Evolutionary conservation across 2,888 invertebrate genomes (phyloP), one percentile per base, ranked within the genome.

Genomic region (Strigamia crassipes): DNA sequence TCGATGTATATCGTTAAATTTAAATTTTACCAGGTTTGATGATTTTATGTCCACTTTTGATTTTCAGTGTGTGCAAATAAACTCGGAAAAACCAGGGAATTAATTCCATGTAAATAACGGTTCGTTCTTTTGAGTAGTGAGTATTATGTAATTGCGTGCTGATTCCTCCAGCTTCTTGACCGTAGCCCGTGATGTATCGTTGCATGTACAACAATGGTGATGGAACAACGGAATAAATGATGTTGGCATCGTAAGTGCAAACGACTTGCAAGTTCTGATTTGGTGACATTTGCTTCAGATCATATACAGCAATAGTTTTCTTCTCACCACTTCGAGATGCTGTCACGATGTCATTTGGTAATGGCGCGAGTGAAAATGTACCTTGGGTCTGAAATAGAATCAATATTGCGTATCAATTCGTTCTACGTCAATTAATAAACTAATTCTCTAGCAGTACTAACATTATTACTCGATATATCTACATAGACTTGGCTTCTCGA

Each of bases 131-230:
- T 12, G 85, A 84, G 38, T 86, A 85, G 46, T 94, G 93, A 84
- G 92, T 93, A 86, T 97, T 97, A 83, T 92, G 92, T 80, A 97
- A 89, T 87, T 94, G 93, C 27, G 94, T 94, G 0, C 94, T 93
- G 85, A 98, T 93, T 80, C 96, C 95, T 13, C 97, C 97, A 86
- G 92, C 92, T 87, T 96, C 96, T 88, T 96, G 94, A 0, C 97
- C 97, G 89, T 94, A 95, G 3, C 96, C 97, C 56, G 78, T 66
- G 27, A 34, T 27, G n/a, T 77, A 77, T 8, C 56, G 56, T 18
- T 56, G 56, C n/a, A 56, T 18, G 18, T 56, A 56, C 18, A 56
- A 56, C 18, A 56, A 8, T n/a, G 56, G 56, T 18, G 56, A 18
- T 8, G 56, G 56, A 15, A 56, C 56, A n/a, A 78, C 15, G n/a